Evolutionary conservation across 1,140 invertebrate species (phyloP).

Genomic region (Dolichoris vasculosae): DNA sequence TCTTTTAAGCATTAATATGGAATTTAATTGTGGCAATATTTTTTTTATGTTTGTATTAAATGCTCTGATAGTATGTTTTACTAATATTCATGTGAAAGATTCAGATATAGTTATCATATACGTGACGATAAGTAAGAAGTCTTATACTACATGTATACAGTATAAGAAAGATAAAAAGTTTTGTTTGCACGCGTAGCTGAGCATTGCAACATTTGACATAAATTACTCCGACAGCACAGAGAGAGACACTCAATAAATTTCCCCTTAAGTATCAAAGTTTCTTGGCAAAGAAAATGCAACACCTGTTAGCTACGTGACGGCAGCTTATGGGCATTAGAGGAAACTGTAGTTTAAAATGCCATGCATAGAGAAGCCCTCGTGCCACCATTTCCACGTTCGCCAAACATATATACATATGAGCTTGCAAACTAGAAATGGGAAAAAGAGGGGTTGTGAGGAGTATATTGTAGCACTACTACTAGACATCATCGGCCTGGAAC

Average conservation of each 20-base stretch:
- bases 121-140: not conserved
- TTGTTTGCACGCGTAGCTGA: not conserved
- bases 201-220: conserved; percentile 50
- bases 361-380: conserved; percentile 60
- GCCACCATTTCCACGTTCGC: conserved; percentile 24
- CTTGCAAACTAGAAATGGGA: not conserved
- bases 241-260: conserved; percentile 62
- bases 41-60: not conserved
- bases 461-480: not conserved
- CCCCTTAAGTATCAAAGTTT: conserved; percentile 64
- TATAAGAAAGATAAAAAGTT: conserved; percentile 29
- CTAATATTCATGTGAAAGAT: not conserved
- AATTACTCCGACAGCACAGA: conserved; percentile 57
- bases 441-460: not conserved
- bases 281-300: conserved; percentile 59
- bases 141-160: not conserved
- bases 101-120: not conserved
- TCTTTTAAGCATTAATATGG: no score
- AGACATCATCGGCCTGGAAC: not conserved
- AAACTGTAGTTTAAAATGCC: conserved; percentile 66
- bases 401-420: conserved; percentile 6
- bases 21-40: not conserved
- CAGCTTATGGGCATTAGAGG: conserved; percentile 63
- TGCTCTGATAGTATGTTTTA: not conserved
- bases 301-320: conserved; percentile 67